These are phyloP conservation scores for Myotis yumanensis DNA, from an alignment of 2,113 vertebrate species.

Conservation along the genomic window DNA sequence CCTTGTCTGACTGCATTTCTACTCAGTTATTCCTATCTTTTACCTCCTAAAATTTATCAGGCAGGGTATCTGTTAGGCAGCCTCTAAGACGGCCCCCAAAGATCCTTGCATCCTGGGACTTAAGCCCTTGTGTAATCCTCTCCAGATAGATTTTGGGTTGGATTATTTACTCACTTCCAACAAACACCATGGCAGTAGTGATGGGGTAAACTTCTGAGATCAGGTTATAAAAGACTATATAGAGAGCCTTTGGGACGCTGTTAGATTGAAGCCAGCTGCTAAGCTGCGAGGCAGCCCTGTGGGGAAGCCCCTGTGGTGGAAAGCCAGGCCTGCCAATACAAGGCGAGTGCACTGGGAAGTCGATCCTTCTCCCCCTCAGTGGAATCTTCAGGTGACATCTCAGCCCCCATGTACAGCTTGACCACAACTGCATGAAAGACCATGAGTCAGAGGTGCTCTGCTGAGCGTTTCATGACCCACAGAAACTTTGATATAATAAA, in stretches of 20 bases:
- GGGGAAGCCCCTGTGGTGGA: neutral
- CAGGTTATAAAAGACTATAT: neutral
- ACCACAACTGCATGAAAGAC: neutral
- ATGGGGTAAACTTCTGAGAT: neutral
- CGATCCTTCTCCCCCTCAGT: neutral
- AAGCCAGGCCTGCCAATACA: neutral
- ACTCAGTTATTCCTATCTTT: conserved; percentile 6
- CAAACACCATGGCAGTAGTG: neutral
- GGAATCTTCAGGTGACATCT: neutral
- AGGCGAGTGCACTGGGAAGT: neutral
- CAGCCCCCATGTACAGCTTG: neutral
- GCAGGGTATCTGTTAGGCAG: neutral
- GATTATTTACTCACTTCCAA: neutral
- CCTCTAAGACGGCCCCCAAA: neutral
- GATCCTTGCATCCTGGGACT: neutral
- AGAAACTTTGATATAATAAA: neutral
- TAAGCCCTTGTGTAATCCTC: neutral
- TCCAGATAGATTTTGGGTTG: neutral
- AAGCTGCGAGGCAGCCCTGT: neutral
- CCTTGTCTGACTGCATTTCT: neutral
- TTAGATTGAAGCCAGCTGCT: neutral
- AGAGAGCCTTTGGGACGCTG: neutral
- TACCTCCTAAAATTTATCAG: neutral
- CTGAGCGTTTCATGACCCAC: neutral
- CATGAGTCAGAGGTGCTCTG: neutral